Conservation (phyloP, 2,888 invertebrate genomes). For the Apotomis capreana region DNA sequence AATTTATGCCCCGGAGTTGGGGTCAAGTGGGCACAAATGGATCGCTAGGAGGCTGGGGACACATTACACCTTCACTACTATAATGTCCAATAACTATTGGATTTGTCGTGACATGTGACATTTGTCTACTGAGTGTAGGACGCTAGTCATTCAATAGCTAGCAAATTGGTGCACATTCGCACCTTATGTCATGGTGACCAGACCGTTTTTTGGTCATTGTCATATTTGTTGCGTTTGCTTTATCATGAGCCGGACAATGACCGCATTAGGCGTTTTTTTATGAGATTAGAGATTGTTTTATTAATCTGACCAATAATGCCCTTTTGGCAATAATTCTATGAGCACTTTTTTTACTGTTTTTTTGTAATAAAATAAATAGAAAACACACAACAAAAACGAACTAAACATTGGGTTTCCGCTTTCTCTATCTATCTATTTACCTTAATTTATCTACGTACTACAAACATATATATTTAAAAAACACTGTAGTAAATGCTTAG, state of each 20-base stretch:
- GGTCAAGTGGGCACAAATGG: constrained; percentile 73
- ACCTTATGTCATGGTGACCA: constrained; percentile 73
- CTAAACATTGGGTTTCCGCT: no score
- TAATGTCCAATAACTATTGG: background rate
- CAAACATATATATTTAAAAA: no score
- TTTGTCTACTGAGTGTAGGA: background rate
- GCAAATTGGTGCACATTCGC: constrained; percentile 71
- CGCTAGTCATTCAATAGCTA: constrained; percentile 54
- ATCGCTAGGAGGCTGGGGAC: constrained; percentile 44
- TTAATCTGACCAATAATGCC: constrained; percentile 36
- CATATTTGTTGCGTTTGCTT: constrained; percentile 54
- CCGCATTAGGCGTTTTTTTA: constrained; percentile 56
- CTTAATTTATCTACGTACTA: no score
- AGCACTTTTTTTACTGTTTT: background rate
- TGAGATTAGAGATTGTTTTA: constrained; percentile 40
- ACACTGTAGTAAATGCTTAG: no score
- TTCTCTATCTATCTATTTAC: no score
- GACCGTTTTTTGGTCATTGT: constrained; percentile 55
- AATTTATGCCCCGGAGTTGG: constrained; percentile 74
- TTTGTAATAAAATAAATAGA: background rate
- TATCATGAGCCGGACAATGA: constrained; percentile 60
- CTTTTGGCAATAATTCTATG: constrained; percentile 12
- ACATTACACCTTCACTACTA: background rate
- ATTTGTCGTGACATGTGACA: background rate
- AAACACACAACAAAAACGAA: background rate